Percentiles rank a stretch among this genome's conserved stretches.
These are phyloP conservation scores for Homarus gammarus DNA, from an alignment of 2,888 invertebrate genomes.

Conservation along the genomic window DNA sequence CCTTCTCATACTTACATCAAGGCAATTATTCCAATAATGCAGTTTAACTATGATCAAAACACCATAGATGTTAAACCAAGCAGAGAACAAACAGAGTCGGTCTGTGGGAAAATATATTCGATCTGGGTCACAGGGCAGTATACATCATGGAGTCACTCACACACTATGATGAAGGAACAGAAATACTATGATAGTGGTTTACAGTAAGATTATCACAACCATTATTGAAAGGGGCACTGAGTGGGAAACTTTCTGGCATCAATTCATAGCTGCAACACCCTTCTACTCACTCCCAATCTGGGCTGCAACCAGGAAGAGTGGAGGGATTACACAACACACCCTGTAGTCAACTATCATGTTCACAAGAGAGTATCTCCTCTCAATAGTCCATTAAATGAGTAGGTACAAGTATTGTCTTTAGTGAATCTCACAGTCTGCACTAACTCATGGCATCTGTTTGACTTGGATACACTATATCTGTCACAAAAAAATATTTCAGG, in stretches of 20 bases:
- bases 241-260: background rate
- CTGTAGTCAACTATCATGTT: background rate
- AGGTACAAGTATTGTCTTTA: background rate
- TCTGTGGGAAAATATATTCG: background rate
- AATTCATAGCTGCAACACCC: background rate
- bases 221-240: slow-evolving; percentile 9
- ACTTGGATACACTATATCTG: background rate
- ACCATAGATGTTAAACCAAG: background rate
- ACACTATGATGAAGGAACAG: background rate
- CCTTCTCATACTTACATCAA: too few relatives aligned
- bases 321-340: background rate
- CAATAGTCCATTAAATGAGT: background rate
- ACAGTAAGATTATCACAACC: slow-evolving; percentile 14
- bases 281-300: background rate
- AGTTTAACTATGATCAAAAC: too few relatives aligned
- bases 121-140: background rate
- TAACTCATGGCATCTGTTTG: background rate
- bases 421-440: slow-evolving; percentile 1
- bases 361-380: background rate
- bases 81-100: background rate
- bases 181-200: background rate
- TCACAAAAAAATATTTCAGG: background rate
- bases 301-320: background rate
- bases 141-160: background rate
- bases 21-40: too few relatives aligned